These are phyloP conservation scores for Acanthurus tractus DNA, from an alignment of 2,797 vertebrate species.

Conservation along the genomic window DNA sequence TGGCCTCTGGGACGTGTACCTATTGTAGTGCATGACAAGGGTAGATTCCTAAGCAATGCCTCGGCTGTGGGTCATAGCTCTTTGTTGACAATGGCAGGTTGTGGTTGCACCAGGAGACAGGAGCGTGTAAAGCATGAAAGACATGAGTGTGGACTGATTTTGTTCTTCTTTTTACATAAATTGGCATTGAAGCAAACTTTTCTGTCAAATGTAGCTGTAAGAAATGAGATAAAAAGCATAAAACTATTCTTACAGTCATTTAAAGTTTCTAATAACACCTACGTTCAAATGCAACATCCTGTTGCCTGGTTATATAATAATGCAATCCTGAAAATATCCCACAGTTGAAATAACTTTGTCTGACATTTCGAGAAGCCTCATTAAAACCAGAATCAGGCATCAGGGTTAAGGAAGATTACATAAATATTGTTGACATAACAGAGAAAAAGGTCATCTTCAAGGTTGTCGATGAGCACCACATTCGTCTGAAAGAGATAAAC, in stretches of 20 bases:
- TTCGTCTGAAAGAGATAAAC: conserved; percentile 43
- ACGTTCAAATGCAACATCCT: conserved; percentile 15
- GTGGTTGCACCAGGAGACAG: conserved; percentile 31
- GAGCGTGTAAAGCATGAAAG: conserved; percentile 7
- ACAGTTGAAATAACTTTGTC: conserved; percentile 34
- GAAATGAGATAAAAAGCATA: neutral
- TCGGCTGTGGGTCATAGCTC: conserved; percentile 38
- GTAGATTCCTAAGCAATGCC: conserved; percentile 56
- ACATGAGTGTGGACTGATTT: neutral
- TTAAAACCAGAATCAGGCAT: conserved; percentile 66
- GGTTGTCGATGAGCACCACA: conserved; percentile 33
- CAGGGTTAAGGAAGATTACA: conserved; percentile 65
- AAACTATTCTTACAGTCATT: neutral
- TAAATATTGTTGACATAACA: conserved; percentile 57
- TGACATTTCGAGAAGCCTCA: conserved; percentile 71
- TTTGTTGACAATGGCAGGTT: conserved; percentile 47
- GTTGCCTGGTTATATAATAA: conserved; percentile 27
- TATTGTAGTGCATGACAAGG: conserved; percentile 58
- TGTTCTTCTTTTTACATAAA: neutral
- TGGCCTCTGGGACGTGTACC: conserved; percentile 48
- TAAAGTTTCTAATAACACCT: conserved; percentile 18
- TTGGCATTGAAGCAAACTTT: neutral
- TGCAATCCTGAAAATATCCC: conserved; percentile 41
- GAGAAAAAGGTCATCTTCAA: conserved; percentile 64
- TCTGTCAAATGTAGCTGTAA: conserved; percentile 2